phyloP scores from a whole-genome alignment of 2,888 invertebrate genomes.

The Acleris literana region DNA sequence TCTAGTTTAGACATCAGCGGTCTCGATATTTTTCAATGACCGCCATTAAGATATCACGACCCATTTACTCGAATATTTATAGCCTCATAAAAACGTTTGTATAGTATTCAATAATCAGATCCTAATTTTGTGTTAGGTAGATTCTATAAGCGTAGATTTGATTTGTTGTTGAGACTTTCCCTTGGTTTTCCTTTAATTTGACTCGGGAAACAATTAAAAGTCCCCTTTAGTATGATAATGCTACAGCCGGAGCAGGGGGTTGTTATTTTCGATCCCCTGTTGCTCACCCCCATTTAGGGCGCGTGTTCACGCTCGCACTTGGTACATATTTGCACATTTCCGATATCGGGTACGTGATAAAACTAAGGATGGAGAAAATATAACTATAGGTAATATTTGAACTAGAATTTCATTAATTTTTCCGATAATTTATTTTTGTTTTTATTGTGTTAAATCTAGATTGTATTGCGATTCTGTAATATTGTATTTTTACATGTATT shows the following conservation, averaged over 20 bases:
- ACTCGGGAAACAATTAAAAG: slow-evolving; percentile 17
- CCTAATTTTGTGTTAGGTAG: background rate
- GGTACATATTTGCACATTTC: slow-evolving; percentile 20
- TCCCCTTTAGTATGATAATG: slow-evolving; percentile 27
- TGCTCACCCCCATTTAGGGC: slow-evolving; percentile 39
- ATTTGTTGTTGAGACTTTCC: slow-evolving; percentile 4
- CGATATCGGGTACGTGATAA: slow-evolving; percentile 34
- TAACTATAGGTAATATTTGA: slow-evolving; percentile 1
- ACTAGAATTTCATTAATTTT: background rate
- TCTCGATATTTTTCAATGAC: slow-evolving; percentile 25
- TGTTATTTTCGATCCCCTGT: slow-evolving; percentile 53
- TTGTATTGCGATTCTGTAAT: no score
- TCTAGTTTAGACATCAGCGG: slow-evolving; percentile 13
- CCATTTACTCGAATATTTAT: slow-evolving; percentile 31
- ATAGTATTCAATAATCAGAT: background rate
- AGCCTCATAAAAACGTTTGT: slow-evolving; percentile 1
- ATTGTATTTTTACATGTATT: no score
- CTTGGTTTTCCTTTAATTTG: slow-evolving; percentile 5
- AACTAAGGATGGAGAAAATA: slow-evolving; percentile 8
- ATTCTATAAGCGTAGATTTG: no score
- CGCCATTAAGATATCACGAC: slow-evolving; percentile 31
- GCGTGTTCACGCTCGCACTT: slow-evolving; percentile 4
- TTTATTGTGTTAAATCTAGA: no score
- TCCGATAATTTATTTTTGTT: background rate
- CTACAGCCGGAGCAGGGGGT: slow-evolving; percentile 20